These are phyloP conservation scores for Polypedilum pembai DNA, from an alignment of 1,140 invertebrate species.

Conservation along the genomic window DNA sequence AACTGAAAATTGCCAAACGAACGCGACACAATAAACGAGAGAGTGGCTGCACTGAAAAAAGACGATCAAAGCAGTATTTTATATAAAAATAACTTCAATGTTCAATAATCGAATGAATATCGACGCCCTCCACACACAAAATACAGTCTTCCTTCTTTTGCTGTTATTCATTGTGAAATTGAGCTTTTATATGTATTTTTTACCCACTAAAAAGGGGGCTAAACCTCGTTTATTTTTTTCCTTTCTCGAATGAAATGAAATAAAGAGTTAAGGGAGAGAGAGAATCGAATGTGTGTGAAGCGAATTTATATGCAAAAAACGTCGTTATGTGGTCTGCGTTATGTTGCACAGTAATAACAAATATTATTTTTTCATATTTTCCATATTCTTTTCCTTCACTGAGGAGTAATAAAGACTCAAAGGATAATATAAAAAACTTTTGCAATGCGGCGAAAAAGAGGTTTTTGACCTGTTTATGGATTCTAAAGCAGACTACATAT, in stretches of 20 bases:
- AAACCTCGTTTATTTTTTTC: conserved; percentile 18
- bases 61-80: neutral
- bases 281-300: too few species aligned
- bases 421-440: conserved; percentile 2
- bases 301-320: neutral
- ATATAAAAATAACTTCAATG: conserved; percentile 23
- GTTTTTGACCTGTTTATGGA: neutral
- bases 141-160: neutral
- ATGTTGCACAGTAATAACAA: neutral
- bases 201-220: conserved; percentile 5
- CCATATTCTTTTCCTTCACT: neutral
- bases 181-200: conserved; percentile 15
- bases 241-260: neutral
- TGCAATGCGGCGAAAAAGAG: neutral
- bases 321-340: neutral
- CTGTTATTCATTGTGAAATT: neutral
- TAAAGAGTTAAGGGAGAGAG: neutral
- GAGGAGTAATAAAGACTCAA: conserved; percentile 10
- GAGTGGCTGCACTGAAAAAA: conserved; percentile 7
- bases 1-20: conserved; percentile 20
- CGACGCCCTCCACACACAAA: conserved; percentile 6
- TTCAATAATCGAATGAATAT: conserved; percentile 28
- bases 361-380: neutral
- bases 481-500: neutral
- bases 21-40: conserved; percentile 26